Base-by-base conservation (phyloP, 1,140 invertebrate species). In the Heterodera schachtii region DNA sequence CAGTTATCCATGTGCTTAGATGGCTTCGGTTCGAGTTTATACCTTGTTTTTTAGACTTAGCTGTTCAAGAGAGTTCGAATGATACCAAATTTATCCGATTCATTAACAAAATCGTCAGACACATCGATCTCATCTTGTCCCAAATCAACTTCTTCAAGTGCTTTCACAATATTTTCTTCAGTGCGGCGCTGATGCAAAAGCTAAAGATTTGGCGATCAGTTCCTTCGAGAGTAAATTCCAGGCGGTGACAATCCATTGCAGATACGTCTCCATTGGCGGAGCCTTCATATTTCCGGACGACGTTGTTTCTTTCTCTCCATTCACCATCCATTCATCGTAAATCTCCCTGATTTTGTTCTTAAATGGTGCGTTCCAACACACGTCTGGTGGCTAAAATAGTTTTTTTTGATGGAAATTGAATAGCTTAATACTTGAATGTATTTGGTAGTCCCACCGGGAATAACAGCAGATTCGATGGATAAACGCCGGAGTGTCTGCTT, bases 281-380 rank as follows among this genome's bases (percentile, higher is more conserved):
- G 80, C 73, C 41, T 47, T 60, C 43, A 69, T 21, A 79, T 81
- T 81, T 21, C 80, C 49, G 43, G 41, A 21, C 16, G 80, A 44
- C 6, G 80, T 81, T 3, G 49, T 67, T 41, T 21, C 21, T 21
- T 66, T 79, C 6, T 75, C 43, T 6, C 66, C 77, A 41, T 79
- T 21, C 13, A 81, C 11, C 75, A 81, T 81, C 80, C 80, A 81
- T 52, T 31, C 9, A 3, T 79, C 41, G 46, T 80, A 41, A 2
- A 57, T 21, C 3, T 81, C n/a, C 21, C 64, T 31, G 46, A 80
- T 80, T 9, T 3, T 47, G 6, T 31, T 47, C 44, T 81, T 81
- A n/a, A 81, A 81, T 0, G 80, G 80, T 0, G n/a, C n/a, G 7
- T 81, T 81, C 80, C 80, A 81, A 19, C 31, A 44, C 3, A 81